Conservation (phyloP, 2,888 invertebrate genomes). For the Chrysomela aeneicollis region DNA sequence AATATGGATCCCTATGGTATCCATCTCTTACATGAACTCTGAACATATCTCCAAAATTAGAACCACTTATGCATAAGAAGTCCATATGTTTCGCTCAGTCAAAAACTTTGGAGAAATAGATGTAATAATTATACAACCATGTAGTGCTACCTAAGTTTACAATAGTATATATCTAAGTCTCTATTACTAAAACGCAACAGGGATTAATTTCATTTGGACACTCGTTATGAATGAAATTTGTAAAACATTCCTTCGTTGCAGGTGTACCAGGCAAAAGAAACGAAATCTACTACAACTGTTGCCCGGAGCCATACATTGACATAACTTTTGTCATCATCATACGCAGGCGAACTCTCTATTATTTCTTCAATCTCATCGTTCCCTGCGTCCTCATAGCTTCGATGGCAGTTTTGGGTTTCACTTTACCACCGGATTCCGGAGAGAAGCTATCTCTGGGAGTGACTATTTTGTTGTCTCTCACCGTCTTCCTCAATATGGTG, state of each 20-base stretch:
- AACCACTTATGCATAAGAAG: no score
- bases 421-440: conserved; percentile 98
- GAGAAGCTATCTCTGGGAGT: conserved; percentile 97
- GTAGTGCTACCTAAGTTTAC: no score
- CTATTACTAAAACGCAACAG: no score
- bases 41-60: no score
- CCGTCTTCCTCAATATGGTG: conserved; percentile 98
- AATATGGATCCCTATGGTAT: no score
- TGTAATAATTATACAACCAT: no score
- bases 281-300: conserved; percentile 95
- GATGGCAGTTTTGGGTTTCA: conserved; percentile 98
- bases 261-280: conserved; percentile 94
- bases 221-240: not conserved
- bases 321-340: conserved; percentile 97
- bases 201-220: no score
- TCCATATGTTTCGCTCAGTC: no score
- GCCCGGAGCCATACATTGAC: conserved; percentile 97
- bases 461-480: conserved; percentile 95
- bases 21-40: no score
- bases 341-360: conserved; percentile 95
- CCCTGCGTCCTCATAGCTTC: conserved; percentile 99
- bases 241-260: conserved; percentile 56
- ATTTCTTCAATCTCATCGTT: conserved; percentile 99
- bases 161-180: no score
- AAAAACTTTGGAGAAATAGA: no score